Percentiles rank a stretch among this genome's conserved stretches.
Conservation (phyloP, 2,797 vertebrate species). For the Danio kyathit region DNA sequence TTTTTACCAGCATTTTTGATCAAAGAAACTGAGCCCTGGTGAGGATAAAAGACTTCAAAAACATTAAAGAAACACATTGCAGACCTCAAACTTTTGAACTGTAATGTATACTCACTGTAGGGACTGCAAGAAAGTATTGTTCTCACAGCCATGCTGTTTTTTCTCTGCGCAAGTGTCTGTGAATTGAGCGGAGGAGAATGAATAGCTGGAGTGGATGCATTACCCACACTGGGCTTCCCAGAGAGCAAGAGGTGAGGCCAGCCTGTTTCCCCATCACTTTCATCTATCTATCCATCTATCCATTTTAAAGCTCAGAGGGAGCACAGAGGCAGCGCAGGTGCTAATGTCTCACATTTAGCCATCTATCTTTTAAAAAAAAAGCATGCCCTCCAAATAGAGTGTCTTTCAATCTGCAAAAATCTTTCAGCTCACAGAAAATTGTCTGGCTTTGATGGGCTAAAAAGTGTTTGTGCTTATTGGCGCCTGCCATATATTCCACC, state of each 20-base stretch:
- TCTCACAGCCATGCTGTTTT: not conserved
- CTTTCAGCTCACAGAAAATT: conserved; percentile 15
- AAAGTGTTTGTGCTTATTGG: conserved; percentile 25
- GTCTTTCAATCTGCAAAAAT: conserved; percentile 25
- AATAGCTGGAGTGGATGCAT: conserved; percentile 14
- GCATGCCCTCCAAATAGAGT: conserved; percentile 1
- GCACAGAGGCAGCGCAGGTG: conserved; percentile 19
- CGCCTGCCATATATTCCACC: not conserved
- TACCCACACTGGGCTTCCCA: conserved; percentile 5
- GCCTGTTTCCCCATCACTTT: conserved; percentile 21
- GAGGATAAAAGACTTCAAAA: no score
- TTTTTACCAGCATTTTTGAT: no score
- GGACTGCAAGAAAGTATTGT: not conserved
- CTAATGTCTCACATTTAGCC: conserved; percentile 32
- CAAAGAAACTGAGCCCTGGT: no score
- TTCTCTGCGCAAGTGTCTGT: conserved; percentile 3
- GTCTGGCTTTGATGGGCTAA: conserved; percentile 1
- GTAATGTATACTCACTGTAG: not conserved
- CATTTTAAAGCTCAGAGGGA: not conserved
- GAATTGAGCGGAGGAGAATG: not conserved
- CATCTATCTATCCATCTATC: conserved; percentile 1
- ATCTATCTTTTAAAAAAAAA: conserved; percentile 13
- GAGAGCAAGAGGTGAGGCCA: conserved; percentile 17
- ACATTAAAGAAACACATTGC: not conserved
- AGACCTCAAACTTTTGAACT: not conserved